phyloP scores from a whole-genome alignment of 30 jellyfish, hydroid and myxozoan species.

The Hydractinia symbiolongicarpus region DNA sequence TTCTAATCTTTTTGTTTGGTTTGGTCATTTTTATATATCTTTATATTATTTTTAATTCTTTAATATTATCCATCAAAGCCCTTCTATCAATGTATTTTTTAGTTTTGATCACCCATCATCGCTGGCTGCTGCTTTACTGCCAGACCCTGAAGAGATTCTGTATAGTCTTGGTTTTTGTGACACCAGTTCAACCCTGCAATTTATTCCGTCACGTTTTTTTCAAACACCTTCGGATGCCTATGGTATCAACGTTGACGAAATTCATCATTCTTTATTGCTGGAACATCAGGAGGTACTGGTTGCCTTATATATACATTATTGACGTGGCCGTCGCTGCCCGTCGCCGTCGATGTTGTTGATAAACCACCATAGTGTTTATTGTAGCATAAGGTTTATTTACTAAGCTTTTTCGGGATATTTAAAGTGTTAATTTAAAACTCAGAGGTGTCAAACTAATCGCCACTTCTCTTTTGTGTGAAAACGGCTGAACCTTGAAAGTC shows the following conservation, averaged over 20 bases:
- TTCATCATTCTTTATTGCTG: neutral
- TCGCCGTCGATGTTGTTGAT: neutral
- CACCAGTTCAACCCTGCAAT: neutral
- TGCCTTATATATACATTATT: neutral
- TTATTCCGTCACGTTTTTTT: constrained; percentile 19
- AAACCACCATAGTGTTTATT: too few species aligned
- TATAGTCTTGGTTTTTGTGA: constrained; percentile 19
- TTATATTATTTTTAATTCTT: too few species aligned
- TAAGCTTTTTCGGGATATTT: neutral
- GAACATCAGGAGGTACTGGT: neutral
- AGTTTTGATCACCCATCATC: constrained; percentile 18
- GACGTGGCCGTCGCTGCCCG: neutral
- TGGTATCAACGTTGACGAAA: constrained; percentile 18
- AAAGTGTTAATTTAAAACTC: too few species aligned
- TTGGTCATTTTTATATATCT: too few species aligned
- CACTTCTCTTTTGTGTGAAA: too few species aligned
- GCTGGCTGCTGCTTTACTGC: constrained; percentile 14
- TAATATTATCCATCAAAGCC: too few species aligned
- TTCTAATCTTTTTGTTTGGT: too few species aligned
- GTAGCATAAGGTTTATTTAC: neutral
- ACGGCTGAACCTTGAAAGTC: too few species aligned
- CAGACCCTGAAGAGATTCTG: constrained; percentile 22
- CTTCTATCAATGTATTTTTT: neutral
- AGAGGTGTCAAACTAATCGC: too few species aligned
- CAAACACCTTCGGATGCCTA: constrained; percentile 17